phyloP scores from a whole-genome alignment of 1,140 invertebrate species.

The Philotrypesis tridentata region DNA sequence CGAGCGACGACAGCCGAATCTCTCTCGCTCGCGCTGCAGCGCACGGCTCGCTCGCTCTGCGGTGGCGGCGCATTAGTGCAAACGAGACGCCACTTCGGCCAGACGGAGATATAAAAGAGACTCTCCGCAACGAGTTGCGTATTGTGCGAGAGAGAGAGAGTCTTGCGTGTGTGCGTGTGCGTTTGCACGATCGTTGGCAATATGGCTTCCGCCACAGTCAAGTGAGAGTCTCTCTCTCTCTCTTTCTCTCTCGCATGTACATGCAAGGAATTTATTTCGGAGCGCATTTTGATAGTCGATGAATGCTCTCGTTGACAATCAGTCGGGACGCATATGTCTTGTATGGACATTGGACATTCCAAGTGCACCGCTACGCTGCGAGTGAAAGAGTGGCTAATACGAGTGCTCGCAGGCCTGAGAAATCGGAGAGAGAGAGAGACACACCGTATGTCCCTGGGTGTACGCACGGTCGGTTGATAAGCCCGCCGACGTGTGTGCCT shows the following conservation, averaged over 20 bases:
- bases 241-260: background rate
- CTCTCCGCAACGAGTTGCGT: constrained; percentile 5
- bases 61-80: background rate
- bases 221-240: constrained; percentile 64
- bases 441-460: too few species aligned
- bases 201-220: constrained; percentile 71
- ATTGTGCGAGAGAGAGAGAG: background rate
- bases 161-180: constrained; percentile 22
- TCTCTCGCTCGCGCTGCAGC: background rate
- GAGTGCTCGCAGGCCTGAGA: too few species aligned
- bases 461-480: too few species aligned
- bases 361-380: too few species aligned
- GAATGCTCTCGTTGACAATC: too few species aligned
- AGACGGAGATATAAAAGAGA: background rate
- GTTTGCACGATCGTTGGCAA: constrained; percentile 63
- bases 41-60: constrained; percentile 23
- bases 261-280: background rate
- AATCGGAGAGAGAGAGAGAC: too few species aligned
- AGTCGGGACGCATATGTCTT: too few species aligned
- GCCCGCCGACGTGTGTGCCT: too few species aligned
- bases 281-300: too few species aligned
- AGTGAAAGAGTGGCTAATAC: too few species aligned
- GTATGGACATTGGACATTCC: too few species aligned
- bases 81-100: constrained; percentile 3
- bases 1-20: constrained; percentile 11